Evolutionary conservation across 2,797 vertebrate genomes (phyloP).

Genomic region (Chaenodraco wilsoni): DNA sequence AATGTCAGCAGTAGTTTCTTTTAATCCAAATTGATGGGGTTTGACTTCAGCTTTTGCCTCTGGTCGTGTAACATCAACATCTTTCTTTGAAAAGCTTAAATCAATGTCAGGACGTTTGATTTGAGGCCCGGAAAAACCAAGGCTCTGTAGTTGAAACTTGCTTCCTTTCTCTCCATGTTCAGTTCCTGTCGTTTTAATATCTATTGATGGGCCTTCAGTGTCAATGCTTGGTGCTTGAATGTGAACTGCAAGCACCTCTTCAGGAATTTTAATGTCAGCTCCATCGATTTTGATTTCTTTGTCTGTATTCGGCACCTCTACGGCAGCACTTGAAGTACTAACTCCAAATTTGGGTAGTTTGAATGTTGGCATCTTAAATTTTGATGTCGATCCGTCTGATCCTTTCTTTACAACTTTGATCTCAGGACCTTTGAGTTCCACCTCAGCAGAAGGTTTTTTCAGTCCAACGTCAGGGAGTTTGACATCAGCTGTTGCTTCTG

Average conservation of each 20-base stretch:
- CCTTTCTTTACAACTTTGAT: slow-evolving; percentile 18
- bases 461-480: neutral
- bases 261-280: slow-evolving; percentile 2
- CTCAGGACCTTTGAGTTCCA: slow-evolving; percentile 15
- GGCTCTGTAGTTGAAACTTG: fast-evolving
- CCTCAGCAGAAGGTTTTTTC: neutral
- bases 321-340: slow-evolving; percentile 1
- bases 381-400: slow-evolving; percentile 30
- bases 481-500: slow-evolving; percentile 23
- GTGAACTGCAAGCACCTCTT: neutral
- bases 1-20: slow-evolving; percentile 25
- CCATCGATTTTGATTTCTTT: slow-evolving; percentile 35
- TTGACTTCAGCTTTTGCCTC: slow-evolving; percentile 30
- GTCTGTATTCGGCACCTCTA: slow-evolving; percentile 26
- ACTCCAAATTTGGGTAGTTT: slow-evolving; percentile 25
- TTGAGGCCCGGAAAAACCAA: neutral
- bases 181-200: slow-evolving; percentile 25
- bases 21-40: slow-evolving; percentile 25
- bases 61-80: slow-evolving; percentile 22
- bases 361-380: slow-evolving; percentile 56
- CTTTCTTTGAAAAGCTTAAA: slow-evolving; percentile 26
- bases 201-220: slow-evolving; percentile 2
- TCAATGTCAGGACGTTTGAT: slow-evolving; percentile 25
- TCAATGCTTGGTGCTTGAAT: neutral
- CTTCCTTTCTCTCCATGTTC: slow-evolving; percentile 5